Evolutionary conservation across 2,888 invertebrate species (phyloP).

Genomic region (Dione juno): DNA sequence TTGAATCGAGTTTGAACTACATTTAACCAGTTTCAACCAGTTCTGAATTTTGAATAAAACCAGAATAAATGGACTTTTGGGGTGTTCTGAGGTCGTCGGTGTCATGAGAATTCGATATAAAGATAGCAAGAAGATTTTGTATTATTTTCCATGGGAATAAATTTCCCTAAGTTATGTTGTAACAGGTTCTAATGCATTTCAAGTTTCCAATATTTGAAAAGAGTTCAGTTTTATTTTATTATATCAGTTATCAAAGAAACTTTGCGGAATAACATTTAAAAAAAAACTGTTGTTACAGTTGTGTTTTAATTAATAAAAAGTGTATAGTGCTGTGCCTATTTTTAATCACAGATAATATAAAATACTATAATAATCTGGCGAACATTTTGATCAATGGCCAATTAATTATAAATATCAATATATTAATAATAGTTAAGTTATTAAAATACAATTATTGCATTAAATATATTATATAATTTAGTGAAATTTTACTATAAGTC

Average conservation of each 20-base stretch:
- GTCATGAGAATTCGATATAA: constrained; percentile 34
- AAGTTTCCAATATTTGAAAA: constrained; percentile 11
- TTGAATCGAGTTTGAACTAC: constrained; percentile 34
- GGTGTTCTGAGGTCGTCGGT: constrained; percentile 36
- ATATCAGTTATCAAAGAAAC: constrained; percentile 11
- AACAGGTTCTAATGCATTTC: constrained; percentile 11
- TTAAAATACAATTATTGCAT: too few species aligned
- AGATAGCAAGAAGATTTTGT: constrained; percentile 21
- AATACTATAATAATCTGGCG: too few species aligned
- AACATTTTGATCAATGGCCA: too few species aligned
- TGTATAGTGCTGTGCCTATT: not conserved
- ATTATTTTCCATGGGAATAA: constrained; percentile 27
- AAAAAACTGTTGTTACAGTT: not conserved
- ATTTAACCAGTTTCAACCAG: constrained; percentile 29
- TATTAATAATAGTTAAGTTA: not conserved
- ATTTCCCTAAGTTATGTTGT: not conserved
- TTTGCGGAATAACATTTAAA: not conserved
- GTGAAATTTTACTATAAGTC: not conserved
- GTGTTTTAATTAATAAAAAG: not conserved
- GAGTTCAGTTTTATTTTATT: not conserved
- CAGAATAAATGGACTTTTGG: constrained; percentile 32
- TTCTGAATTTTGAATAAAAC: constrained; percentile 10
- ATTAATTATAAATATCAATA: not conserved
- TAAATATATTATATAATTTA: too few species aligned
- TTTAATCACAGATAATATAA: too few species aligned